Percentiles rank a stretch among this genome's conserved stretches.
phyloP scores from a whole-genome alignment of 2,888 invertebrate genomes.

The Chaitophorus viminalis region DNA sequence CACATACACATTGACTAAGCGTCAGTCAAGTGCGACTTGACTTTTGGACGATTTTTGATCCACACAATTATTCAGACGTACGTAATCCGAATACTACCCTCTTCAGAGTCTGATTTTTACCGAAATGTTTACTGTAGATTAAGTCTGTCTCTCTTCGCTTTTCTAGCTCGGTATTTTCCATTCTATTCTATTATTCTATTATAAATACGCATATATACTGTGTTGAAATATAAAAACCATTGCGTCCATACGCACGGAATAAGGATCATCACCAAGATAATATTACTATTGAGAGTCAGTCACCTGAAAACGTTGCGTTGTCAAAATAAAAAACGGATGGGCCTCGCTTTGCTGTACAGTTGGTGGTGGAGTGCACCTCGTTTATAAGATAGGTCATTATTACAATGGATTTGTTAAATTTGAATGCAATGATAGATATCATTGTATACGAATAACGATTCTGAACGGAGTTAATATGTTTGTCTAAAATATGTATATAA shows the following conservation, averaged over 20 bases:
- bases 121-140: neutral
- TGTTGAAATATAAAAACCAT: neutral
- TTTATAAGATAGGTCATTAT: too few relatives aligned
- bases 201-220: neutral
- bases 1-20: too few relatives aligned
- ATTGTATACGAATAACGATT: too few relatives aligned
- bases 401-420: too few relatives aligned
- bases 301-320: neutral
- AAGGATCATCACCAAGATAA: neutral
- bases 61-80: neutral
- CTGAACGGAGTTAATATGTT: too few relatives aligned
- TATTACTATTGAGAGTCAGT: neutral
- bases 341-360: too few relatives aligned
- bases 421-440: too few relatives aligned
- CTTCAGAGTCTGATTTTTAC: neutral
- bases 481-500: too few relatives aligned
- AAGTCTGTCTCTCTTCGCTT: neutral
- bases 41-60: neutral
- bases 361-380: too few relatives aligned
- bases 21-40: neutral
- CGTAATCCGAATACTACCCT: conserved; percentile 4
- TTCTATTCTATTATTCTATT: neutral
- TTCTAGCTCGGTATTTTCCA: neutral
- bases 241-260: neutral
- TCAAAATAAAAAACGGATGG: too few relatives aligned